Percentiles rank a stretch among this genome's conserved stretches.
These are phyloP conservation scores for Bos javanicus DNA, from an alignment of 2,113 vertebrate species.

Conservation along the genomic window DNA sequence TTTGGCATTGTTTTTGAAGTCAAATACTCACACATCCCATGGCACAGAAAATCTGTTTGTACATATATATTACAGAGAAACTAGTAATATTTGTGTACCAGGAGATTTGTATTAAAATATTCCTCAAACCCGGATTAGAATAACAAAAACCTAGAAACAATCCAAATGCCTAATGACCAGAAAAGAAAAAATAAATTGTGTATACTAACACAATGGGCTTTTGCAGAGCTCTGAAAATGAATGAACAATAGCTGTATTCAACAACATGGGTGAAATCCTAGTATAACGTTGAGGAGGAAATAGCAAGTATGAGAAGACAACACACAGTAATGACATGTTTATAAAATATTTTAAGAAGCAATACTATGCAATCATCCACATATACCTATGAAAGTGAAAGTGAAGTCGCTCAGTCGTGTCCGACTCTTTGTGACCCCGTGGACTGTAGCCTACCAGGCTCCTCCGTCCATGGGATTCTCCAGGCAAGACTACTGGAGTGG, in stretches of 20 bases:
- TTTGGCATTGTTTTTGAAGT: not conserved
- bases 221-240: not conserved
- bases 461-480: too few species aligned
- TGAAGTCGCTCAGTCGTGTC: too few species aligned
- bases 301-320: not conserved
- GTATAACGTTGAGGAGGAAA: not conserved
- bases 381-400: not conserved
- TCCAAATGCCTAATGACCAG: not conserved
- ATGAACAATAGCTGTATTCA: constrained; percentile 15
- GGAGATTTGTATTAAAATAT: not conserved
- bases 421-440: too few species aligned
- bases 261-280: not conserved
- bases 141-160: not conserved
- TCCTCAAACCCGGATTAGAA: not conserved
- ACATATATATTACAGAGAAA: not conserved
- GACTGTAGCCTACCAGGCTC: too few species aligned
- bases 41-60: not conserved
- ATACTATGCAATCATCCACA: not conserved
- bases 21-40: not conserved
- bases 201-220: not conserved
- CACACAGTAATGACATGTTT: not conserved
- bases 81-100: not conserved
- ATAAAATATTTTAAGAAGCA: not conserved
- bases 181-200: not conserved
- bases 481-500: too few species aligned